A percentile compares a stretch with the other conserved stretches of the same genome.
These are phyloP conservation scores for Platorchestia sp. DNA, from an alignment of 1,140 invertebrate species.

Conservation along the genomic window DNA sequence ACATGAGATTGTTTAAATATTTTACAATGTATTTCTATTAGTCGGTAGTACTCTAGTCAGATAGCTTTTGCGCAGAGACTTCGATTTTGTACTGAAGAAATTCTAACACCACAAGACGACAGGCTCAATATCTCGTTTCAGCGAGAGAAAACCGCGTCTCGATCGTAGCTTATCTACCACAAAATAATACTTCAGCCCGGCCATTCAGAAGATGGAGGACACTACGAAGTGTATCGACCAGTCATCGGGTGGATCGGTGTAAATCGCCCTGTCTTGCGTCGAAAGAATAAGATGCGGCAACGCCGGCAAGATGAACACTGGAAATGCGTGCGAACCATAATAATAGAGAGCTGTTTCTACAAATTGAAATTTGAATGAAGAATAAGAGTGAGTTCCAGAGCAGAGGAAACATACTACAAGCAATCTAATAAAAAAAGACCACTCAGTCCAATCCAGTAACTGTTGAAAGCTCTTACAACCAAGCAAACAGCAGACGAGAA, in stretches of 20 bases:
- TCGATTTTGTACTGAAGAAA: too few species aligned
- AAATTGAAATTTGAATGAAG: neutral
- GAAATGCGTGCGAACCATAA: neutral
- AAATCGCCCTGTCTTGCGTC: neutral
- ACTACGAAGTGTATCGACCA: neutral
- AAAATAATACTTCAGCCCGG: neutral
- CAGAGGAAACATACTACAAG: neutral
- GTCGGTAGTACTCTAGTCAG: neutral
- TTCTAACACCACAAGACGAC: neutral
- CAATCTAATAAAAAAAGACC: neutral
- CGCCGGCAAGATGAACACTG: neutral
- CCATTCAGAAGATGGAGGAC: neutral
- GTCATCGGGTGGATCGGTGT: neutral
- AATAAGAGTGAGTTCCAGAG: neutral
- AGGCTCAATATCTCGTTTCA: neutral
- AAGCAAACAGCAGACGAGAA: neutral
- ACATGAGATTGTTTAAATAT: neutral
- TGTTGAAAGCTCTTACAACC: neutral
- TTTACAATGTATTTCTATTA: neutral
- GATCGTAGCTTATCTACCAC: neutral
- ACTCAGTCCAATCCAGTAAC: neutral
- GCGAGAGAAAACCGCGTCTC: neutral
- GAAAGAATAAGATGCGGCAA: neutral
- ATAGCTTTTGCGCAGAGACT: too few species aligned
- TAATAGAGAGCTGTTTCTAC: neutral